Base-by-base conservation (phyloP, 2,888 invertebrate genomes). In the Trachelus stipa region DNA sequence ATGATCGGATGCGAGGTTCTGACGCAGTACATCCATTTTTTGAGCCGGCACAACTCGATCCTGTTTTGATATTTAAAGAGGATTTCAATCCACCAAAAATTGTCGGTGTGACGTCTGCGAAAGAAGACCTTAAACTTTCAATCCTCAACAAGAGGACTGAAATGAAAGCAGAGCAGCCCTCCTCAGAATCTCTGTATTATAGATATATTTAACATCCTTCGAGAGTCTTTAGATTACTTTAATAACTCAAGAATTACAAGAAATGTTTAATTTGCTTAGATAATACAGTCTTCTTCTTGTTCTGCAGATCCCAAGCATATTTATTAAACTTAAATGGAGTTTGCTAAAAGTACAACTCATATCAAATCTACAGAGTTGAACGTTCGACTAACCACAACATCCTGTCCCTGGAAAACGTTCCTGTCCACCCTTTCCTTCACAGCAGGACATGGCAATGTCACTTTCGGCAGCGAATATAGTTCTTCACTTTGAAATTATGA, bases 351-450 rank as follows among this genome's bases (percentile, higher is more conserved):
- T 56, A 23, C 23, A 56, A 56, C 56, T 73, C 12, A 68, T 37
- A 3, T 12, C 11, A 33, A 40, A 74, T 40, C 31, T 12, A 34
- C 15, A 56, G 31, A n/a, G 40, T 40, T 30, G 6, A 68, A 31
- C 34, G 35, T 11, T 35, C 37, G 34, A 86, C 84, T 84, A 82
- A 88, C 88, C 87, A 73, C 84, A 88, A 78, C 84, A 85, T 79
- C 82, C 83, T 15, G 82, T 84, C 30, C 83, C 86, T 77, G 82
- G 76, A 75, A 73, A 81, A 73, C 80, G 79, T 76, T 85, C 81
- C 40, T 75, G 76, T 69, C 78, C 77, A 31, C 79, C 79, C 37
- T 71, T 79, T 73, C 81, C 79, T 73, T 83, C 84, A 76, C 84
- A 83, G 75, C 84, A 85, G 78, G 86, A 85, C 88, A 88, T 88